phyloP scores from a whole-genome alignment of 2,888 invertebrate genomes.

The Ochropacha duplaris region DNA sequence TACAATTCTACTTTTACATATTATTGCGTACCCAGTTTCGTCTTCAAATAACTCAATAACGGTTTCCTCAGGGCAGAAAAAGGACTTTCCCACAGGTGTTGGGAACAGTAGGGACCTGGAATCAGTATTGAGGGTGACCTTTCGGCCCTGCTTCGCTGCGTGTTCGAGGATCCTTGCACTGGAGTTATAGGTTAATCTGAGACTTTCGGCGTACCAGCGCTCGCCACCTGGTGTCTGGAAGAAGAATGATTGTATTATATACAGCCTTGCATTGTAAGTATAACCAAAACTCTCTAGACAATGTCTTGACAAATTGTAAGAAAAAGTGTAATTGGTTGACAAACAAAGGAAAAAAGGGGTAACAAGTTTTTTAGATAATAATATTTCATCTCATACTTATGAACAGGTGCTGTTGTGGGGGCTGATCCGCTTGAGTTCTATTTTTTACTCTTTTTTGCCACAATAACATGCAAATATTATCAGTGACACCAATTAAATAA shows the following conservation, averaged over 20 bases:
- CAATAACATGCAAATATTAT: too few species aligned
- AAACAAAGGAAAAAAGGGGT: too few species aligned
- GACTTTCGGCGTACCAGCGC: constrained; percentile 92
- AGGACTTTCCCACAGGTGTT: constrained; percentile 94
- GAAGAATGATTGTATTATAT: not conserved
- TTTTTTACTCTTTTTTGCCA: not conserved
- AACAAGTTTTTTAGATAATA: too few species aligned
- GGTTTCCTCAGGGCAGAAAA: constrained; percentile 88
- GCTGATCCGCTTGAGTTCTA: too few species aligned
- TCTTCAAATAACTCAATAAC: constrained; percentile 84
- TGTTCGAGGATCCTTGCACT: constrained; percentile 84
- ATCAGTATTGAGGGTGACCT: constrained; percentile 81
- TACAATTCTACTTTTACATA: too few species aligned
- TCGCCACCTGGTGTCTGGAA: constrained; percentile 93
- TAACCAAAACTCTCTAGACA: too few species aligned
- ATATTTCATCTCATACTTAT: too few species aligned
- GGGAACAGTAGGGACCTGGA: constrained; percentile 87
- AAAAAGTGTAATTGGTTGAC: too few species aligned
- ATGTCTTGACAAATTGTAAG: too few species aligned
- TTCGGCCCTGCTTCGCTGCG: constrained; percentile 81
- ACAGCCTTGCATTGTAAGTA: too few species aligned
- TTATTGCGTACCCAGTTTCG: constrained; percentile 63
- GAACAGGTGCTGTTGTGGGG: too few species aligned
- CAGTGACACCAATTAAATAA: too few species aligned
- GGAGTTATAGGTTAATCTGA: constrained; percentile 89